Evolutionary conservation across 1,140 invertebrate genomes (phyloP), one percentile per base, ranked within the genome.

Genomic region (Brachystomella parvula): DNA sequence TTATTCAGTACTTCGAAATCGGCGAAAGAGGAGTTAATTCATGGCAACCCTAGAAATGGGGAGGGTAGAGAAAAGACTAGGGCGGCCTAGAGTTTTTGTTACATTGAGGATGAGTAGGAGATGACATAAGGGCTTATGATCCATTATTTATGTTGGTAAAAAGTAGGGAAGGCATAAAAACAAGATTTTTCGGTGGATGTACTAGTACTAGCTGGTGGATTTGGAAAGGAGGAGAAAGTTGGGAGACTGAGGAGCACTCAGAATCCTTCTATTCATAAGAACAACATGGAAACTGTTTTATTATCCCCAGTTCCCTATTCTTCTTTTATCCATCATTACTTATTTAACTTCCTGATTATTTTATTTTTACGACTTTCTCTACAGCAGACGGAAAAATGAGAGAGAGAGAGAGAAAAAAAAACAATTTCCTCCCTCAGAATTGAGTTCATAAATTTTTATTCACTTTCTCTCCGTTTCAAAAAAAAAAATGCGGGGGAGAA

Each of bases 71-170:
- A 47, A 15, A 21, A 47, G 44, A 15, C 15, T 21, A 47, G 44
- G 44, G 15, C 21, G 15, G 15, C 21, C 21, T 47, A 21, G 15
- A 15, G 15, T 21, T 15, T 21, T 47, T 15, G 44, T 21, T 47
- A 21, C 44, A 15, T 47, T 15, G 44, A 19, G 29, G 29, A 35
- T 30, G 30, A 32, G 58, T 30, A 60, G 9, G 60, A 63, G 35
- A 63, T 63, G 61, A 63, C 61, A 63, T 63, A 63, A 63, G 61
- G 61, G 61, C 61, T 63, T 63, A 63, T 47, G 39, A 47, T 63
- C 39, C 61, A 63, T 63, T 63, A 63, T 63, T 63, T 63, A 63
- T 63, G 35, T 53, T 63, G 39, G 24, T 49, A 12, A 47, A 63
- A 63, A 21, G 58, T 3, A 26, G 60, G 31, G 19, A 9, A 29